Evolutionary conservation across 53 echinoderm and acorn worm genomes (phyloP).

Genomic region (Hippasteria phrygiana): DNA sequence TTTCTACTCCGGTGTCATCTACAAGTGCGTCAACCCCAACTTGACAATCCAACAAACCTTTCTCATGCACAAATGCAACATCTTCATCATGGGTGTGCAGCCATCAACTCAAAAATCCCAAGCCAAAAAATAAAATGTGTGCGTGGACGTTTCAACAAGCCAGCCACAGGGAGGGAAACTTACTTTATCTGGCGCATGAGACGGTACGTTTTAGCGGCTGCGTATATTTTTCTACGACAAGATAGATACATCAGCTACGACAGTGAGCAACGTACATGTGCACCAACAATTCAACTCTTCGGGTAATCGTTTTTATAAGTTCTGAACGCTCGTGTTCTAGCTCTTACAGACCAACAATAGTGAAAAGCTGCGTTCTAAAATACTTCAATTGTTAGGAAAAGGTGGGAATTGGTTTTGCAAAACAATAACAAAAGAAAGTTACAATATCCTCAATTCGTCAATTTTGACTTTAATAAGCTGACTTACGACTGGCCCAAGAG

Average conservation of each 20-base stretch:
- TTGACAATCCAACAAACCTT: neutral
- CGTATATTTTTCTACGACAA: conserved; percentile 56
- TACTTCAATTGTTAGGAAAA: too few species aligned
- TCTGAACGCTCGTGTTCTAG: too few species aligned
- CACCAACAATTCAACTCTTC: too few species aligned
- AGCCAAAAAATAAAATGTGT: conserved; percentile 1
- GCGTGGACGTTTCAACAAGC: neutral
- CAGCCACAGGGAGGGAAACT: conserved; percentile 34
- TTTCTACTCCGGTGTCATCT: neutral
- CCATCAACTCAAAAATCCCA: conserved; percentile 30
- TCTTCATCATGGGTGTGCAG: neutral
- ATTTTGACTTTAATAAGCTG: too few species aligned
- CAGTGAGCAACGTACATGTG: conserved; percentile 17
- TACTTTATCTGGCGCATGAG: conserved; percentile 66
- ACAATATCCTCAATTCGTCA: too few species aligned
- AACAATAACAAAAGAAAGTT: too few species aligned
- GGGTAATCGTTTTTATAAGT: too few species aligned
- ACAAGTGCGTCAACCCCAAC: neutral
- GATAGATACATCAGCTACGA: conserved; percentile 53
- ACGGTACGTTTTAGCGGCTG: conserved; percentile 59
- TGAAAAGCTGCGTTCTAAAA: too few species aligned
- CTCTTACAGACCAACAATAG: too few species aligned
- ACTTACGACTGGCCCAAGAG: too few species aligned
- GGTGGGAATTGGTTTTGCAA: too few species aligned
- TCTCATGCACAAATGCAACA: conserved; percentile 17